A percentile compares a stretch with the other conserved stretches of the same genome.
Evolutionary conservation across 1,140 invertebrate species (phyloP).

Genomic region (Belonocnema kinseyi): DNA sequence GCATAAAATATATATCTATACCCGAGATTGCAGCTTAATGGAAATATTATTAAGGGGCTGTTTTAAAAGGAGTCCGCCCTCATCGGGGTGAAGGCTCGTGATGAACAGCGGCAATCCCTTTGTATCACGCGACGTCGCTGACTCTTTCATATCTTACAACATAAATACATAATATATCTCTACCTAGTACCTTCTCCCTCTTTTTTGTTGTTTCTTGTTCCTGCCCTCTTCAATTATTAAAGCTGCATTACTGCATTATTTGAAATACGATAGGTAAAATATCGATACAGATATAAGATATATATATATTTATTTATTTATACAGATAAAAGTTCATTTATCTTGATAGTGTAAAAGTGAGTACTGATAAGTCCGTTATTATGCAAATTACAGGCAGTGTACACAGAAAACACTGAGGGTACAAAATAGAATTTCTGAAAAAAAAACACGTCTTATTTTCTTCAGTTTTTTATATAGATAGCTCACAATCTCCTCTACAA

Average conservation of each 20-base stretch:
- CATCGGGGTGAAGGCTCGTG: conserved; percentile 57
- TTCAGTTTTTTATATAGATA: no score
- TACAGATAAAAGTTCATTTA: no score
- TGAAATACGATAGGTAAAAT: background rate
- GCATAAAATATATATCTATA: background rate
- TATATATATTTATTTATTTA: no score
- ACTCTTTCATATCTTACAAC: conserved; percentile 43
- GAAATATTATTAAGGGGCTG: conserved; percentile 21
- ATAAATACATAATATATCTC: conserved; percentile 38
- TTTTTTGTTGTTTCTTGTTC: background rate
- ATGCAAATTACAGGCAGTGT: no score
- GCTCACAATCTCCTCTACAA: no score
- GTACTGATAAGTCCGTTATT: no score
- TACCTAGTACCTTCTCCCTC: background rate
- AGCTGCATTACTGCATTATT: background rate
- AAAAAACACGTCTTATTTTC: no score
- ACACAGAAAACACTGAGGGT: no score
- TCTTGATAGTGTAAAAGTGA: no score
- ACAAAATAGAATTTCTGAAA: no score
- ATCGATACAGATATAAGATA: background rate
- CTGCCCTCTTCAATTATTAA: background rate
- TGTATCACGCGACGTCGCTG: conserved; percentile 51
- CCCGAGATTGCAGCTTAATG: background rate
- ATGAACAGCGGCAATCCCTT: conserved; percentile 59
- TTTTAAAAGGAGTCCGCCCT: conserved; percentile 26